phyloP scores from a whole-genome alignment of 2,113 vertebrate species.

The Gila orcuttii region DNA sequence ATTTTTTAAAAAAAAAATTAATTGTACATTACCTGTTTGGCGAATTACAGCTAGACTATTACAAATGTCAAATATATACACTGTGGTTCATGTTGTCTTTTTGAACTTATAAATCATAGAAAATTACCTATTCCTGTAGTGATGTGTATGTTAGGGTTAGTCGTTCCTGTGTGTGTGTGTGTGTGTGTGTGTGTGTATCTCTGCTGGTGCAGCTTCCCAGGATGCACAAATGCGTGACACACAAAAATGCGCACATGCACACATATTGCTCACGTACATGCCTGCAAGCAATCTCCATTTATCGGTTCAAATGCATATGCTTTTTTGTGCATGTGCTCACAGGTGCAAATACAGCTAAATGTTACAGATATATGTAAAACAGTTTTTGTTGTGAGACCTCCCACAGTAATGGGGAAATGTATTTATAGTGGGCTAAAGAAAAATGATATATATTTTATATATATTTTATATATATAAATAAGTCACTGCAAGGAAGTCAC shows the following conservation, averaged over 20 bases:
- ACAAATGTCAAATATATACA: neutral
- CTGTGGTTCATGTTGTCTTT: slow-evolving; percentile 8
- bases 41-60: neutral
- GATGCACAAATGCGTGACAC: slow-evolving; percentile 37
- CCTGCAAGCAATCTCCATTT: slow-evolving; percentile 8
- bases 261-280: slow-evolving; percentile 29
- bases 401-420: neutral
- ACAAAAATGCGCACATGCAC: slow-evolving; percentile 22
- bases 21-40: neutral
- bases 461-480: neutral
- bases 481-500: no score
- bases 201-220: slow-evolving; percentile 45
- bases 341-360: slow-evolving; percentile 22
- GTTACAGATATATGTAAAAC: neutral
- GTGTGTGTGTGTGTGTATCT: slow-evolving; percentile 3
- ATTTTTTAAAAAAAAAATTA: neutral
- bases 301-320: slow-evolving; percentile 22
- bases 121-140: slow-evolving; percentile 26
- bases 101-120: slow-evolving; percentile 3
- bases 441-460: no score
- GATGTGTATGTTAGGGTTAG: slow-evolving; percentile 1
- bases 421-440: neutral
- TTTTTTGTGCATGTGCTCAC: slow-evolving; percentile 25
- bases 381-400: neutral
- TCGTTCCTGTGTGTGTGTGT: neutral